Evolutionary conservation across 2,797 vertebrate genomes (phyloP), one percentile per base, ranked within the genome.

Genomic region (Graptemys geographica): DNA sequence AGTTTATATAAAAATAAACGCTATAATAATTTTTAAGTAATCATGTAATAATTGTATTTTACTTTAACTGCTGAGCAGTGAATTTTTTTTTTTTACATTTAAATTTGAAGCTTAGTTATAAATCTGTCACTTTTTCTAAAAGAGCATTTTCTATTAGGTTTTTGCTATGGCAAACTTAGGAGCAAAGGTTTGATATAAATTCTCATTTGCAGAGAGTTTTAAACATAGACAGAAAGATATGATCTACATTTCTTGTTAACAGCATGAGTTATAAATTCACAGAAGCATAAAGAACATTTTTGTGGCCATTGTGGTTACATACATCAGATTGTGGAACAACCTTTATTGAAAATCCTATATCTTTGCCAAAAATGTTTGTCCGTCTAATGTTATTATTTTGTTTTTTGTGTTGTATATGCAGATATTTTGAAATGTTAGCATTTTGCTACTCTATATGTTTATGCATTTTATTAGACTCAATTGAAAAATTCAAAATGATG

Each of bases 381-480:
- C 53, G 37, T 82, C 49, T 79, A 69, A 88, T 1, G 83, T 87
- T 65, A 87, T 87, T 93, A 55, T 86, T 86, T 90, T 44, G 90
- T 59, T 7, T 89, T 91, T 41, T 19, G 5, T 79, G 80, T 25
- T 52, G 25, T 59, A 83, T 28, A 87, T 92, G 86, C 11, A 81
- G 79, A 81, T 6, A 57, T 89, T 94, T 81, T 74, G 89, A 93
- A 94, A 81, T 28, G 59, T 93, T 96, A 59, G 23, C 44, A 81
- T 96, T 96, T 90, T 89, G 51, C n/a, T 94, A 76, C 51, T 33
- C 83, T 82, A 21, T 82, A 83, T 92, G 74, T 94, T 96, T 93
- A 69, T 90, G 96, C 87, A 94, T 97, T 97, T 97, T 97, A 97
- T 98, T 98, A 97, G 96, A 92, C 83, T 96, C 95, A 97, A 95